phyloP scores from a whole-genome alignment of 2,888 invertebrate species.

The Campoplex capitator region DNA sequence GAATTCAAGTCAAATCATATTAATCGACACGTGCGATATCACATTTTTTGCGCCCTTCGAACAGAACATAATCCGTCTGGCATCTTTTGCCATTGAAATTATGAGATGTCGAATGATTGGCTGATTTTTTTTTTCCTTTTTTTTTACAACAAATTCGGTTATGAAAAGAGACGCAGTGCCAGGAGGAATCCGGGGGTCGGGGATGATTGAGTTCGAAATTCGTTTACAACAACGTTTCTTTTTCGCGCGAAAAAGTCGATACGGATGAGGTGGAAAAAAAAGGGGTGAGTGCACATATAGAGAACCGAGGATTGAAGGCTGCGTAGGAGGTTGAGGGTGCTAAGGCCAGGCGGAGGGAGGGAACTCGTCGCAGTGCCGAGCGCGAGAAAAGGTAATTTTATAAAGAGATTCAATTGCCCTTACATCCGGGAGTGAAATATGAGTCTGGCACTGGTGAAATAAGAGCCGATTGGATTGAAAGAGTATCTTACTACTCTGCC shows the following conservation, averaged over 20 bases:
- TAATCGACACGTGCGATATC: too few species aligned
- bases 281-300: constrained; percentile 5
- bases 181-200: not conserved
- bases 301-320: constrained; percentile 5
- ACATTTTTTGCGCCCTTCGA: not conserved
- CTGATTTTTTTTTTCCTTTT: not conserved
- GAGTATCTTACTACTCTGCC: constrained; percentile 76
- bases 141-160: not conserved
- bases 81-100: not conserved
- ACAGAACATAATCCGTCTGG: not conserved
- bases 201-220: constrained; percentile 77
- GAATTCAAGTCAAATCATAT: not conserved
- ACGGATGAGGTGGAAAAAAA: constrained; percentile 19
- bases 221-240: constrained; percentile 74
- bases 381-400: constrained; percentile 77
- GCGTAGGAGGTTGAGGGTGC: constrained; percentile 1
- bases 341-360: not conserved
- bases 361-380: constrained; percentile 55
- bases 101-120: not conserved
- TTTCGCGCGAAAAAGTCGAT: constrained; percentile 45
- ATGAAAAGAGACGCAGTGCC: not conserved
- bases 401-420: constrained; percentile 82
- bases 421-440: constrained; percentile 80
- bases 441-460: constrained; percentile 81
- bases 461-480: constrained; percentile 81